Base-by-base conservation (phyloP, 2,888 invertebrate species). In the Calephelis perditalis region DNA sequence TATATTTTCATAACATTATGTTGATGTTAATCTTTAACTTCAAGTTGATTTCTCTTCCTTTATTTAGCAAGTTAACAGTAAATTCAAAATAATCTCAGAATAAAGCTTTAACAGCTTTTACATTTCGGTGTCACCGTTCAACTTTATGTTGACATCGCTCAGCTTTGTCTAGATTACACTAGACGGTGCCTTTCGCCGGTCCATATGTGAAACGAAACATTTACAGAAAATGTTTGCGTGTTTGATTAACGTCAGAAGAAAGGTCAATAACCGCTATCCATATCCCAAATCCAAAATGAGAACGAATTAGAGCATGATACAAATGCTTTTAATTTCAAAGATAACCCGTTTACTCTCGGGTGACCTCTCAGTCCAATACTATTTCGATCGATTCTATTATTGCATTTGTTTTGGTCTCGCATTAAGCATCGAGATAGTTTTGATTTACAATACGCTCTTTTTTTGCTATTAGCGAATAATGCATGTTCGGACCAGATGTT, bases 381-480 rank as follows among this genome's bases (percentile, higher is more conserved):
- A 77, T 77, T 74, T 71, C 69, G 64, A 61, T 64, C 63, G 60
- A 44, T 63, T 68, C 63, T 61, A 66, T 52, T 52, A 68, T 67
- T 65, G 55, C 63, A 66, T 69, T 68, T 71, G 67, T 69, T 67
- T 70, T 69, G 67, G 65, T 67, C 64, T 59, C 54, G 63, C 65
- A 69, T 66, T 65, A 68, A 69, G 68, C 66, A 62, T 58, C 63
- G 65, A 67, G 65, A 68, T 67, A 71, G 67, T 69, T 70, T 68
- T 65, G 66, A 69, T 70, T 70, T 67, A 70, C 66, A 69, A 66
- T 68, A 49, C 49, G 49, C 65, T 61, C 66, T 71, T 82, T 84
- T 83, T 87, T 86, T 81, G 79, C 78, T 77, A 77, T 78, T 77
- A 78, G 78, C 80, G 79, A 83, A 84, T 84, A 81, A 86, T 79